phyloP scores from a whole-genome alignment of 2,888 invertebrate genomes.

The Alloplasta piceator region DNA sequence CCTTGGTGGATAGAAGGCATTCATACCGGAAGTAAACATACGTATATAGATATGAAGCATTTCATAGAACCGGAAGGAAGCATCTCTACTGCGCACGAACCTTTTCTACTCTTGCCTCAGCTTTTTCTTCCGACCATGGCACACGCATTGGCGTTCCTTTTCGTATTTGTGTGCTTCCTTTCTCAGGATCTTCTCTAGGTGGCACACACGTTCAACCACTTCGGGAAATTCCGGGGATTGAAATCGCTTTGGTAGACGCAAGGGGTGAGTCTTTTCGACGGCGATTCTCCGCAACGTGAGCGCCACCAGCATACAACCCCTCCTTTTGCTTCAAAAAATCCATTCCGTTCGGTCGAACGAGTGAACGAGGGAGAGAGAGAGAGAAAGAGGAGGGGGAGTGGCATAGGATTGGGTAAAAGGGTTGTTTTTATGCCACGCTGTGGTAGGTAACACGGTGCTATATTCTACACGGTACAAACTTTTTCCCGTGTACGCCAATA shows the following conservation, averaged over 20 bases:
- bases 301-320: conserved; percentile 33
- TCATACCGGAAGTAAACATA: conserved; percentile 35
- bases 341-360: conserved; percentile 53
- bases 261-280: conserved; percentile 38
- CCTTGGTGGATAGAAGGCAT: conserved; percentile 26
- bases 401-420: conserved; percentile 35
- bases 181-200: conserved; percentile 13
- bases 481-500: conserved; percentile 30
- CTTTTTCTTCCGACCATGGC: conserved; percentile 16
- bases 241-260: conserved; percentile 59
- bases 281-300: conserved; percentile 42
- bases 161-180: conserved; percentile 22
- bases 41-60: conserved; percentile 9
- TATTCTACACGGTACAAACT: conserved; percentile 32
- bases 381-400: conserved; percentile 1
- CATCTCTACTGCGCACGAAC: conserved; percentile 25
- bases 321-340: conserved; percentile 15
- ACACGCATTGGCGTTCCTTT: not conserved
- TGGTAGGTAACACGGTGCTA: conserved; percentile 33
- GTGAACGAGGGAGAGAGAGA: conserved; percentile 5
- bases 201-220: conserved; percentile 58
- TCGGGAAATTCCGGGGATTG: conserved; percentile 61
- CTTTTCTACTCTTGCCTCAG: conserved; percentile 11
- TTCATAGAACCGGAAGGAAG: conserved; percentile 52
- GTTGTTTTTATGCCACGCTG: conserved; percentile 47